Evolutionary conservation across 2,888 invertebrate genomes (phyloP).

Genomic region (Andrena camellia): DNA sequence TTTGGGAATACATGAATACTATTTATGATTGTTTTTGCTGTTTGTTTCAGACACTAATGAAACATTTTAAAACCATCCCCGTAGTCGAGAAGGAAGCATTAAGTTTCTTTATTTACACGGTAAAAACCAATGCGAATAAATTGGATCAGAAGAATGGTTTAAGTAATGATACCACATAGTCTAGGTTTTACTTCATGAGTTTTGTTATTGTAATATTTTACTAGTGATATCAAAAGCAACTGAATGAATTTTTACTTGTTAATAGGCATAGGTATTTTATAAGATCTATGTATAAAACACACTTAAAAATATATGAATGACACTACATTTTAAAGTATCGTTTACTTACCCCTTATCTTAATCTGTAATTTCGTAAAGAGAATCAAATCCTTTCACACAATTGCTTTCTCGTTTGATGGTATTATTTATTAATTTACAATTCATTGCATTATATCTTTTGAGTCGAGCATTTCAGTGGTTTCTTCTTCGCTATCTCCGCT

Average conservation of each 20-base stretch:
- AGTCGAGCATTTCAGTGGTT: conserved; percentile 78
- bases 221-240: conserved; percentile 68
- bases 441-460: conserved; percentile 75
- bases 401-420: conserved; percentile 6
- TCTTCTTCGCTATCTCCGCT: conserved; percentile 86
- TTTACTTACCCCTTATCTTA: conserved; percentile 20
- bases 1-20: neutral
- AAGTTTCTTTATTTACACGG: conserved; percentile 98
- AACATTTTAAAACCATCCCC: conserved; percentile 97
- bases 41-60: conserved; percentile 93
- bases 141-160: conserved; percentile 93
- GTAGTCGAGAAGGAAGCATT: conserved; percentile 97
- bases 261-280: conserved; percentile 79
- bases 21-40: conserved; percentile 10
- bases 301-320: conserved; percentile 59
- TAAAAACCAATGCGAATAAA: conserved; percentile 96
- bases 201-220: conserved; percentile 67
- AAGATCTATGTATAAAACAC: conserved; percentile 73
- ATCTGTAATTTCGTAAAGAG: neutral
- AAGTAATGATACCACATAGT: conserved; percentile 88
- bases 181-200: conserved; percentile 58
- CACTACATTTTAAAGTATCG: conserved; percentile 9
- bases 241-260: conserved; percentile 77
- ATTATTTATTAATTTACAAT: conserved; percentile 48
- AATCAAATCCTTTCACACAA: conserved; percentile 15